These are phyloP conservation scores for Branchinecta sandiegonensis DNA, from an alignment of 2,888 invertebrate species.

Conservation along the genomic window DNA sequence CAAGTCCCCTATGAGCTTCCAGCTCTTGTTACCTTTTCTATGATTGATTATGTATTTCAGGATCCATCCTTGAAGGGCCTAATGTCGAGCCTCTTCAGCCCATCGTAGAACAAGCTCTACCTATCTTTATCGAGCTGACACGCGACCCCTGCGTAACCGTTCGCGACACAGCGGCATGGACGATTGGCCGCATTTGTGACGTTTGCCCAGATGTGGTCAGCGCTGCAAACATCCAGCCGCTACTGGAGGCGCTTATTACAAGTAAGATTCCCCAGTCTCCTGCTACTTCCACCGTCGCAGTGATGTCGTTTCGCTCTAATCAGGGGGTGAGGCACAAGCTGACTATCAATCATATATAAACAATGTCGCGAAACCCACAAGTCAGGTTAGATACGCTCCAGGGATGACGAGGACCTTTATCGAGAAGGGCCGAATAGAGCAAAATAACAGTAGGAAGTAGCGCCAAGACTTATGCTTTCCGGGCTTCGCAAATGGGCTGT, in stretches of 20 bases:
- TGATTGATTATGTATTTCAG: slow-evolving; percentile 34
- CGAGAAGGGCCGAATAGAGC: too few relatives aligned
- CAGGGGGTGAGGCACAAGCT: too few relatives aligned
- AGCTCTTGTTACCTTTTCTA: background rate
- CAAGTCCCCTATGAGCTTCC: too few relatives aligned
- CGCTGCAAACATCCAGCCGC: slow-evolving; percentile 60
- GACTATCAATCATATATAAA: too few relatives aligned
- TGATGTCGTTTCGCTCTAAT: too few relatives aligned
- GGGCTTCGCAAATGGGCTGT: too few relatives aligned
- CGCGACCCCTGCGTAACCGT: slow-evolving; percentile 87
- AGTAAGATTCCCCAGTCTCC: background rate
- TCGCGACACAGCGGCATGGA: slow-evolving; percentile 95
- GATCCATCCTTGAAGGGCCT: slow-evolving; percentile 72
- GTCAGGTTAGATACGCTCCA: too few relatives aligned
- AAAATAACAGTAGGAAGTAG: too few relatives aligned
- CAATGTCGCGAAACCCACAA: too few relatives aligned
- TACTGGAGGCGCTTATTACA: slow-evolving; percentile 62
- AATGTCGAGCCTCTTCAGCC: slow-evolving; percentile 73
- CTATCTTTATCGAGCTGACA: slow-evolving; percentile 84
- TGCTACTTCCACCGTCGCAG: too few relatives aligned
- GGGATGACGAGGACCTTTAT: too few relatives aligned
- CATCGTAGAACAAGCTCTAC: slow-evolving; percentile 91
- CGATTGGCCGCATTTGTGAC: slow-evolving; percentile 93
- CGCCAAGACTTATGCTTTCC: too few relatives aligned
- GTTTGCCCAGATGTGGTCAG: slow-evolving; percentile 88